Base-by-base conservation (phyloP, 2,888 invertebrate species). In the Osmoderma eremita region DNA sequence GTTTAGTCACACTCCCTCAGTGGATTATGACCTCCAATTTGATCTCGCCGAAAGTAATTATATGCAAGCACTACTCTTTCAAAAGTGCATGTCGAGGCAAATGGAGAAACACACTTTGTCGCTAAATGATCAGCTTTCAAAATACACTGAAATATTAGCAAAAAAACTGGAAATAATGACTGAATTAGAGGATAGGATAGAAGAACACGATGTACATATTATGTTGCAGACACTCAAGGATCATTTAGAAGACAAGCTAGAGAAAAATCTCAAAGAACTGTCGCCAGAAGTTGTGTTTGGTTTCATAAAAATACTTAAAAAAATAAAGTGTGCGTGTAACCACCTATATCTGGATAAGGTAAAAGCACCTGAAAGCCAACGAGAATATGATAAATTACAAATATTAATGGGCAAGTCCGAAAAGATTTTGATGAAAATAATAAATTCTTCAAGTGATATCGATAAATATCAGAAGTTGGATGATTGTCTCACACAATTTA, bases 31-130 rank as follows among this genome's bases (percentile, higher is more conserved):
- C 42, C 18, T 64, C 22, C 30, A 51, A 53, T 53, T 15, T 22
- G 63, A 64, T 42, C 12, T 64, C 13, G 63, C 63, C 1, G 51
- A 64, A 15, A 53, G 53, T 24, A 53, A 64, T 18, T 64, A 64
- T 15, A 12, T 53, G 10, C 63, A 64, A 17, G 63, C 63, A 24
- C 41, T 53, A 10, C 5, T 64, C 18, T 53, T 12, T 12, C 63
- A 42, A 17, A n/a, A 53, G 15, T 41, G 30, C 20, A 17, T 24
- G 22, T 18, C 13, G 17, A 53, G 24, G 6, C 39, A 53, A 53
- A 64, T 53, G 1, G 13, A 51, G 41, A 39, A 42, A 18, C 53
- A 64, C 24, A 39, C 17, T n/a, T 20, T 30, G 5, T 45, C 30
- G 15, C 22, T 53, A 41, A 53, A 64, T 2, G 63, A 64, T 53